Evolutionary conservation across 2,888 invertebrate genomes (phyloP).

Genomic region (Eristalinus aeneus): DNA sequence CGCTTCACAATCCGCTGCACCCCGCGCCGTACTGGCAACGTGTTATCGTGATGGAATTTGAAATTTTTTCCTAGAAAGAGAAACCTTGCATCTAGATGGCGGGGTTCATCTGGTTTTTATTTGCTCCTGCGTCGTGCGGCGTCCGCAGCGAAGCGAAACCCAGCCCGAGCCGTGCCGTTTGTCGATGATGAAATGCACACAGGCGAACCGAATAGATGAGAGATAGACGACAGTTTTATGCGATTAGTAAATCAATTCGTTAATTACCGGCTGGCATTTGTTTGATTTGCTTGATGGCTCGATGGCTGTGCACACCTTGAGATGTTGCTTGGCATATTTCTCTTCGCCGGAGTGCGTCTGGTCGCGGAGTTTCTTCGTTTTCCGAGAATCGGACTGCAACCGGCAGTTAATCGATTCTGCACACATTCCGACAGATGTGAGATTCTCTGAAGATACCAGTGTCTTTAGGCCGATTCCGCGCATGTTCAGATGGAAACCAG

Average conservation of each 20-base stretch:
- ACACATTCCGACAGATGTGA: neutral
- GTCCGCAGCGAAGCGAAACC: too few species aligned
- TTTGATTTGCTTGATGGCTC: constrained; percentile 7
- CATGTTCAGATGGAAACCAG: too few species aligned
- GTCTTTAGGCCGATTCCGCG: too few species aligned
- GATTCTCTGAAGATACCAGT: neutral
- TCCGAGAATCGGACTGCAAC: neutral
- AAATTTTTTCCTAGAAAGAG: constrained; percentile 69
- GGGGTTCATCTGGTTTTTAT: constrained; percentile 13
- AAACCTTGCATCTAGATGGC: constrained; percentile 55
- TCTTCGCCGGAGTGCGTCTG: constrained; percentile 36
- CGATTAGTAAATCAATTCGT: constrained; percentile 77
- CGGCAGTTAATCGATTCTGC: neutral
- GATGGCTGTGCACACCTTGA: neutral
- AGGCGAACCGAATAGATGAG: constrained; percentile 50
- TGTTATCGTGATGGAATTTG: constrained; percentile 45
- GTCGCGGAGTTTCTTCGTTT: neutral
- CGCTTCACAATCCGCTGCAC: constrained; percentile 25
- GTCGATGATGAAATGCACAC: constrained; percentile 59
- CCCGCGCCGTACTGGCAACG: neutral
- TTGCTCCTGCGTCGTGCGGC: neutral
- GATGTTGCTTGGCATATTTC: constrained; percentile 57
- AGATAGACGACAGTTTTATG: constrained; percentile 75
- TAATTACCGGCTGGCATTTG: constrained; percentile 73
- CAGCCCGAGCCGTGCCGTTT: too few species aligned